Evolutionary conservation across 2,888 invertebrate species (phyloP).

Genomic region (Acanthococcus lagerstroemiae): DNA sequence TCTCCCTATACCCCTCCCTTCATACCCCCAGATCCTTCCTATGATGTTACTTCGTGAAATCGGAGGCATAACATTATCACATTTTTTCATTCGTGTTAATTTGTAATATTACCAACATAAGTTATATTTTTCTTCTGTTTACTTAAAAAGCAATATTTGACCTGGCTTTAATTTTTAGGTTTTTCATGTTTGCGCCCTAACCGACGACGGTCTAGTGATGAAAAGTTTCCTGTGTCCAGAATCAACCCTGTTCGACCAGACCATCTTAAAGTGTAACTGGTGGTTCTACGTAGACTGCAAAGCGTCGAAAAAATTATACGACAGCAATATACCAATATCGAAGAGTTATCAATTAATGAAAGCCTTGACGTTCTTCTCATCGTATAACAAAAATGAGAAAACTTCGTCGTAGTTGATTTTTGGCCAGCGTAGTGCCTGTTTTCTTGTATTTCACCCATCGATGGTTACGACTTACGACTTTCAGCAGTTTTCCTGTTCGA

Average conservation of each 20-base stretch:
- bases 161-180: conserved; percentile 64
- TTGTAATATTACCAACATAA: too few relatives aligned
- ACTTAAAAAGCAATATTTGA: too few relatives aligned
- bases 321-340: conserved; percentile 81
- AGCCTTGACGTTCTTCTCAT: conserved; percentile 77
- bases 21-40: too few relatives aligned
- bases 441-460: too few relatives aligned
- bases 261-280: conserved; percentile 85
- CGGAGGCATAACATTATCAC: too few relatives aligned
- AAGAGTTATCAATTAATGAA: conserved; percentile 88
- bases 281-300: conserved; percentile 90
- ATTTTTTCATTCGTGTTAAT: too few relatives aligned
- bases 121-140: too few relatives aligned
- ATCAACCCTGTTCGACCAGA: conserved; percentile 82
- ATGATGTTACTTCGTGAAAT: too few relatives aligned
- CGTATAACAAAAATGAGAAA: conserved; percentile 53
- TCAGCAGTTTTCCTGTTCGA: too few relatives aligned
- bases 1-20: too few relatives aligned
- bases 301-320: conserved; percentile 65
- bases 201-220: conserved; percentile 79
- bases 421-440: too few relatives aligned
- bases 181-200: conserved; percentile 81
- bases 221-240: conserved; percentile 86
- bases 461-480: too few relatives aligned
- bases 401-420: background rate